Evolutionary conservation across 2,888 invertebrate genomes (phyloP).

Genomic region (Stenodema calcarata): DNA sequence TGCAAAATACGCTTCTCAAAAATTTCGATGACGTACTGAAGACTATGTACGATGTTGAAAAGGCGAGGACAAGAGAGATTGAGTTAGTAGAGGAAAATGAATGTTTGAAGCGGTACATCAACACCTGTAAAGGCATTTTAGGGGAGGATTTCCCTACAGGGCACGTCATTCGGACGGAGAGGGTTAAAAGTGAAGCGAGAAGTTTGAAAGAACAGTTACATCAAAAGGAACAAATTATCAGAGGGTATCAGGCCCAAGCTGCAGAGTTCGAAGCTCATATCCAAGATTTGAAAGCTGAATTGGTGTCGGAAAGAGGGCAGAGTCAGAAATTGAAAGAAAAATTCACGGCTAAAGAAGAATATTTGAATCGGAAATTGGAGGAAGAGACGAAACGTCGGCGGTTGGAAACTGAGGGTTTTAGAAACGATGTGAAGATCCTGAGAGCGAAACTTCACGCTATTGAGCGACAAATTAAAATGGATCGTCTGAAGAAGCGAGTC

Average conservation of each 20-base stretch:
- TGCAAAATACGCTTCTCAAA: constrained; percentile 48
- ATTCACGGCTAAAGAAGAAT: constrained; percentile 43
- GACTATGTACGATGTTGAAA: constrained; percentile 45
- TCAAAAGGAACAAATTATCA: constrained; percentile 43
- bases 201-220: constrained; percentile 42
- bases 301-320: constrained; percentile 37
- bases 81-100: constrained; percentile 52
- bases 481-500: constrained; percentile 32
- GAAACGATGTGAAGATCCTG: constrained; percentile 52
- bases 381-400: constrained; percentile 54
- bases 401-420: constrained; percentile 53
- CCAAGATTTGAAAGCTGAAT: constrained; percentile 26
- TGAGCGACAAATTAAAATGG: constrained; percentile 52
- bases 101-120: constrained; percentile 43
- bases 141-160: constrained; percentile 49
- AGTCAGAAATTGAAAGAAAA: constrained; percentile 45
- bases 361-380: constrained; percentile 50
- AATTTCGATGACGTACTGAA: constrained; percentile 49
- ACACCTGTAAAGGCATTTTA: constrained; percentile 47
- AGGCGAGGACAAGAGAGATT: constrained; percentile 34
- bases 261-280: constrained; percentile 46
- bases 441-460: constrained; percentile 47
- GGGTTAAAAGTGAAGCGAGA: constrained; percentile 27
- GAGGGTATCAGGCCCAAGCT: constrained; percentile 36
- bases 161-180: constrained; percentile 30